phyloP scores from a whole-genome alignment of 1,140 invertebrate genomes.

The Marisa cornuarietis region DNA sequence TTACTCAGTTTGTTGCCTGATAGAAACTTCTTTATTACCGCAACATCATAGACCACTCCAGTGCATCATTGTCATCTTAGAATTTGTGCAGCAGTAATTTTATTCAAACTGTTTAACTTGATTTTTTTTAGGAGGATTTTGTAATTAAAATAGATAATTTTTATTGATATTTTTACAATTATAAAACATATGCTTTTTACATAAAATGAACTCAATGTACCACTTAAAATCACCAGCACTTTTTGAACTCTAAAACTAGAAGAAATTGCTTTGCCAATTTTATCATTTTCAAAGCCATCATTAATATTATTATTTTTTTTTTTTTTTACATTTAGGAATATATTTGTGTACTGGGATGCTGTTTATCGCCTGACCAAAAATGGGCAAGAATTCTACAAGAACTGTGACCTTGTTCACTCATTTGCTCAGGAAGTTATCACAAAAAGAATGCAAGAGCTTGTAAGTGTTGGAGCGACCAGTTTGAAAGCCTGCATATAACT shows the following conservation, averaged over 20 bases:
- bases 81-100: no score
- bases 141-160: no score
- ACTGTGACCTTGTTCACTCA: conserved; percentile 14
- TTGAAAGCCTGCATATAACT: no score
- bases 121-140: no score
- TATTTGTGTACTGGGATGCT: background rate
- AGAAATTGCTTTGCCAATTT: background rate
- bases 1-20: background rate
- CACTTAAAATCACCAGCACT: no score
- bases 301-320: background rate
- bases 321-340: background rate
- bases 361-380: background rate
- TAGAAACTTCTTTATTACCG: background rate
- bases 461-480: no score
- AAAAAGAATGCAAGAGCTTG: background rate
- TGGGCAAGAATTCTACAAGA: conserved; percentile 9
- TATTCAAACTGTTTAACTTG: no score
- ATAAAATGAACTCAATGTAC: background rate
- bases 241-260: no score
- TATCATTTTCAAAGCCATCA: background rate
- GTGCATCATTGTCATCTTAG: no score
- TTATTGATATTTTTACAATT: no score
- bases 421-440: conserved; percentile 13
- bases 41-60: no score
- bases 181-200: background rate